Evolutionary conservation across 2,113 vertebrate species (phyloP).

Genomic region (Variabilichromis moorii): DNA sequence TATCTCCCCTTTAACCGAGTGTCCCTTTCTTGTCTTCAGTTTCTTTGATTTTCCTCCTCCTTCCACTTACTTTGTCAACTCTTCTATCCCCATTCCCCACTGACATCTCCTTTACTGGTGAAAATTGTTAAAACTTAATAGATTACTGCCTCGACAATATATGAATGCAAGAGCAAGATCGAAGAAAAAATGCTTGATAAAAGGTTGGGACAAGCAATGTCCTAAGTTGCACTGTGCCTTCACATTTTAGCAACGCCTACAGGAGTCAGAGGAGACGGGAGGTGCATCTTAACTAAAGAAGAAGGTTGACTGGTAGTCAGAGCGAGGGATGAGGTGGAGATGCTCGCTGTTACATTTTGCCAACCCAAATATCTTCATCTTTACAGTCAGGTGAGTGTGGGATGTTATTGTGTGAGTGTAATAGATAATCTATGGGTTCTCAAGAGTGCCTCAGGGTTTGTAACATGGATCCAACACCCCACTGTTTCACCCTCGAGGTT

Average conservation of each 20-base stretch:
- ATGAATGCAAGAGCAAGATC: neutral
- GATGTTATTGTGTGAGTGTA: neutral
- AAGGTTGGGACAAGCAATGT: neutral
- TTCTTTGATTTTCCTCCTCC: neutral
- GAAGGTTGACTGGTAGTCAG: neutral
- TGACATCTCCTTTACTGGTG: neutral
- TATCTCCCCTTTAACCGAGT: neutral
- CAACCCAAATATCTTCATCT: slow-evolving; percentile 18
- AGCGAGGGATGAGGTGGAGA: neutral
- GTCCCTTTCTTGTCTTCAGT: neutral
- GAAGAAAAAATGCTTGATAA: neutral
- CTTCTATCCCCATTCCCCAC: neutral
- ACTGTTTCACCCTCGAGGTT: neutral
- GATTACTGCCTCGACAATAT: neutral
- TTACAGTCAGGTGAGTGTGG: neutral
- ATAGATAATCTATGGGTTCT: neutral
- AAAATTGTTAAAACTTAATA: neutral
- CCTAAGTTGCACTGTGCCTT: neutral
- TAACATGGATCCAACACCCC: neutral
- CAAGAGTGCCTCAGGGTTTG: neutral
- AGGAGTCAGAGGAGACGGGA: neutral
- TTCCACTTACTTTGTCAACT: neutral
- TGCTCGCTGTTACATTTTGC: neutral
- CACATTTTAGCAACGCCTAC: neutral
- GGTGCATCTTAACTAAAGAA: neutral